Evolutionary conservation across 2,888 invertebrate genomes (phyloP).

Genomic region (Eupithecia subumbrata): DNA sequence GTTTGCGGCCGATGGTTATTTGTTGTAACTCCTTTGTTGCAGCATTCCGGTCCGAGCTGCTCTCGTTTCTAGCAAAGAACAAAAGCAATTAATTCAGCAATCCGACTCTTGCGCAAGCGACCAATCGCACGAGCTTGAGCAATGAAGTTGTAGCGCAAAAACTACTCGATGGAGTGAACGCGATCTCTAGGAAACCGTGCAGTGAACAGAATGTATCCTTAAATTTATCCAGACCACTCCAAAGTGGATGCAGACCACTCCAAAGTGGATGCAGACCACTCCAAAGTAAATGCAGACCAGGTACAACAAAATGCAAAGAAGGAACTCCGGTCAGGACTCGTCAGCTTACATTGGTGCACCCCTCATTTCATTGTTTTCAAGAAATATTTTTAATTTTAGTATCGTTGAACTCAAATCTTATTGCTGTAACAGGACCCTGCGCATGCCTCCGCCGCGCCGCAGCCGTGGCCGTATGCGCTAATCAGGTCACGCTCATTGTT

Average conservation of each 20-base stretch:
- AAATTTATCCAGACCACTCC: not conserved
- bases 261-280: too few relatives aligned
- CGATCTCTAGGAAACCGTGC: not conserved
- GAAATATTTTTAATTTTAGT: not conserved
- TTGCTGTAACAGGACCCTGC: slow-evolving; percentile 6
- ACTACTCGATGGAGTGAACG: slow-evolving; percentile 17
- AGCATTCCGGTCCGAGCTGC: slow-evolving; percentile 7
- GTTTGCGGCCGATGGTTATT: slow-evolving; percentile 3
- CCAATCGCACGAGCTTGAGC: slow-evolving; percentile 27
- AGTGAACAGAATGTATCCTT: not conserved
- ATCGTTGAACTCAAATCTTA: slow-evolving; percentile 1
- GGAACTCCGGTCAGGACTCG: not conserved
- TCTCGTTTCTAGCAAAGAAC: slow-evolving; percentile 27
- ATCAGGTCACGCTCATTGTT: slow-evolving; percentile 44
- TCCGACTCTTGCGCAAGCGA: slow-evolving; percentile 34
- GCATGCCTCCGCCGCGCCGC: slow-evolving; percentile 14
- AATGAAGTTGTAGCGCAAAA: slow-evolving; percentile 17
- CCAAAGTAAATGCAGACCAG: too few relatives aligned
- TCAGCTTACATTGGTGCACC: not conserved
- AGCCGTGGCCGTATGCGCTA: slow-evolving; percentile 14
- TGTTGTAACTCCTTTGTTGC: slow-evolving; percentile 16
- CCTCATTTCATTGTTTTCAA: slow-evolving; percentile 10
- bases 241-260: not conserved
- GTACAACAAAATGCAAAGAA: slow-evolving; percentile 9
- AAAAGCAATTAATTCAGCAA: slow-evolving; percentile 41